These are phyloP conservation scores for Callipepla californica DNA, from an alignment of 2,113 vertebrate species.

Conservation along the genomic window DNA sequence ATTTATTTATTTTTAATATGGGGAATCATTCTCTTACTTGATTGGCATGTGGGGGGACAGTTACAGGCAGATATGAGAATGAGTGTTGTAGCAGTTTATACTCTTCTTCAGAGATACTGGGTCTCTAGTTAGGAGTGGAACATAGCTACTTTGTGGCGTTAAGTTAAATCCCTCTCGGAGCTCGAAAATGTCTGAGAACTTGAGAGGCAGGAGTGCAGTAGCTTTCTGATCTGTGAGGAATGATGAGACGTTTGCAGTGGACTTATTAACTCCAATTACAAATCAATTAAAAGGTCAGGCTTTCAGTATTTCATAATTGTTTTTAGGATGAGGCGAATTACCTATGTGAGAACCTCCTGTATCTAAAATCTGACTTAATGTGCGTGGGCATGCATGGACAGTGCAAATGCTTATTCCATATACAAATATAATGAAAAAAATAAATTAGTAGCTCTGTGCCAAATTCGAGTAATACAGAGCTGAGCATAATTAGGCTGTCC, in stretches of 20 bases:
- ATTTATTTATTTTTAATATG: neutral
- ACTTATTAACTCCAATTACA: neutral
- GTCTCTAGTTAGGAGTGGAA: neutral
- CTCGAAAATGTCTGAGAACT: neutral
- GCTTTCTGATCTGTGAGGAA: neutral
- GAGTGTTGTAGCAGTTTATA: neutral
- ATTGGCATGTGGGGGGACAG: neutral
- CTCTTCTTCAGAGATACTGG: neutral
- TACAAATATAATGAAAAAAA: constrained; percentile 42
- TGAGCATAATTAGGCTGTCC: neutral
- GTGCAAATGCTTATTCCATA: constrained; percentile 23
- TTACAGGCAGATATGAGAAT: neutral
- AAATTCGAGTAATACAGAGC: constrained; percentile 6
- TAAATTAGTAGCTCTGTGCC: neutral
- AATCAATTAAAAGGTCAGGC: constrained; percentile 28
- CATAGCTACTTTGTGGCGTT: neutral
- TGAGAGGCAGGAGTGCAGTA: neutral
- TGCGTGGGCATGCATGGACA: constrained; percentile 10
- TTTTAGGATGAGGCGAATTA: constrained; percentile 27
- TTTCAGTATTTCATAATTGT: constrained; percentile 32
- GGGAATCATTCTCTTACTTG: neutral
- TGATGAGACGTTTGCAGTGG: neutral
- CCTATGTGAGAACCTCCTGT: constrained; percentile 3
- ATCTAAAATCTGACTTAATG: constrained; percentile 37
- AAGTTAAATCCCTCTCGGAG: neutral